Conservation (phyloP, 2,113 vertebrate species). For the Merops nubicus region DNA sequence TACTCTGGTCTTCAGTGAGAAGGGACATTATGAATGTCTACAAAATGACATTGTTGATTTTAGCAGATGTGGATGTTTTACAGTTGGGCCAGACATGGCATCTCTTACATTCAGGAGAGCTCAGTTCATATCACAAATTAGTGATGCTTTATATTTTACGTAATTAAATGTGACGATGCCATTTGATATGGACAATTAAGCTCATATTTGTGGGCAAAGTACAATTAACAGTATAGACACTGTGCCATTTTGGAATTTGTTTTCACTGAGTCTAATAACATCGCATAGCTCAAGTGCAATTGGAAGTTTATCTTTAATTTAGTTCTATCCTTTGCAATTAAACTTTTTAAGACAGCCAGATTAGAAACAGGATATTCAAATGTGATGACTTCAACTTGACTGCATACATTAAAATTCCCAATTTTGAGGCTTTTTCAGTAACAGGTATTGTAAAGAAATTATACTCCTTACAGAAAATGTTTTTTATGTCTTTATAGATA, state of each 20-base stretch:
- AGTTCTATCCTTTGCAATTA: conserved; percentile 37
- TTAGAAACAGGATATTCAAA: conserved; percentile 18
- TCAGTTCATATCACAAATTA: neutral
- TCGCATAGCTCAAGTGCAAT: neutral
- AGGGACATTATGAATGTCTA: neutral
- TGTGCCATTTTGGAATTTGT: conserved; percentile 2
- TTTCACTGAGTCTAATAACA: conserved; percentile 17
- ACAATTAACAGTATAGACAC: conserved; percentile 38
- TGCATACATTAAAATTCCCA: neutral
- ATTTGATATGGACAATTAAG: conserved; percentile 63
- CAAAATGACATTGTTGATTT: neutral
- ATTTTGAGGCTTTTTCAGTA: neutral
- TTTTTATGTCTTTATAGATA: neutral
- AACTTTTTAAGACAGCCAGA: neutral
- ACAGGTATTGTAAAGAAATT: neutral
- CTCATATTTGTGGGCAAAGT: conserved; percentile 4
- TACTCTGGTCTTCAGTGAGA: neutral
- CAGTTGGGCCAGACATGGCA: neutral
- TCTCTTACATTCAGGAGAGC: neutral
- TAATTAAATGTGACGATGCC: conserved; percentile 47
- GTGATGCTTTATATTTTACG: conserved; percentile 42
- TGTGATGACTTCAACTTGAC: neutral
- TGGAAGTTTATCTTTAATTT: conserved; percentile 51
- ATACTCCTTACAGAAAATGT: neutral
- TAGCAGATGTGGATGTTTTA: conserved; percentile 24